phyloP scores from a whole-genome alignment of 2,888 invertebrate genomes.

The Acleris literana region DNA sequence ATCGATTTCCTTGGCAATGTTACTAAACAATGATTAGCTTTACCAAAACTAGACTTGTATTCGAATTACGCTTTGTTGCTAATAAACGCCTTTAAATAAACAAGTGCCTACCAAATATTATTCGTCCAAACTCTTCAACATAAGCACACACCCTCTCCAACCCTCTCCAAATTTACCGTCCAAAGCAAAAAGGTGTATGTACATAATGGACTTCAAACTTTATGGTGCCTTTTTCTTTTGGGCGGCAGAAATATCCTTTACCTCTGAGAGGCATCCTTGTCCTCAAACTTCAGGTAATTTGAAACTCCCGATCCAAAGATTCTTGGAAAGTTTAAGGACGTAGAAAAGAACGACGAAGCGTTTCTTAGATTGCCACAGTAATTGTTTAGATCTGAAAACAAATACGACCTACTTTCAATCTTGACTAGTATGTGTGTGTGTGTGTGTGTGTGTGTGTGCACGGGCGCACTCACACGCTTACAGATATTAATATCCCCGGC shows the following conservation, averaged over 20 bases:
- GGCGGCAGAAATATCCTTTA: not conserved
- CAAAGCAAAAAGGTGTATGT: not conserved
- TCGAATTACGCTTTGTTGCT: too few relatives aligned
- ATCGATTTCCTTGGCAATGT: too few relatives aligned
- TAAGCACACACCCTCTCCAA: too few relatives aligned
- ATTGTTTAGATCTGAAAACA: not conserved
- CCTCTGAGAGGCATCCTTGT: slow-evolving; percentile 11
- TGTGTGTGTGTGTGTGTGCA: not conserved
- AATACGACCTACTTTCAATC: not conserved
- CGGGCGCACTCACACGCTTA: not conserved
- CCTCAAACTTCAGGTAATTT: slow-evolving; percentile 30
- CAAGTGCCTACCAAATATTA: not conserved
- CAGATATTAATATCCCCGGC: not conserved
- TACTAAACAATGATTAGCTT: too few relatives aligned
- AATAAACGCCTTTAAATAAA: too few relatives aligned
- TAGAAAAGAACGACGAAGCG: not conserved
- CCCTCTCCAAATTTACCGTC: too few relatives aligned
- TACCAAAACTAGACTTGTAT: too few relatives aligned
- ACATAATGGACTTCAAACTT: not conserved
- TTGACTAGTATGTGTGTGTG: not conserved
- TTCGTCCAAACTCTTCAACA: slow-evolving; percentile 1
- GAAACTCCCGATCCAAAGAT: slow-evolving; percentile 9
- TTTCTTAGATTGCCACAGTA: not conserved
- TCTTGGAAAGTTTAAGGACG: slow-evolving; percentile 11
- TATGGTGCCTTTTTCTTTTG: not conserved